These are phyloP conservation scores for Cuniculus paca DNA, from an alignment of 2,797 vertebrate species.

Conservation along the genomic window DNA sequence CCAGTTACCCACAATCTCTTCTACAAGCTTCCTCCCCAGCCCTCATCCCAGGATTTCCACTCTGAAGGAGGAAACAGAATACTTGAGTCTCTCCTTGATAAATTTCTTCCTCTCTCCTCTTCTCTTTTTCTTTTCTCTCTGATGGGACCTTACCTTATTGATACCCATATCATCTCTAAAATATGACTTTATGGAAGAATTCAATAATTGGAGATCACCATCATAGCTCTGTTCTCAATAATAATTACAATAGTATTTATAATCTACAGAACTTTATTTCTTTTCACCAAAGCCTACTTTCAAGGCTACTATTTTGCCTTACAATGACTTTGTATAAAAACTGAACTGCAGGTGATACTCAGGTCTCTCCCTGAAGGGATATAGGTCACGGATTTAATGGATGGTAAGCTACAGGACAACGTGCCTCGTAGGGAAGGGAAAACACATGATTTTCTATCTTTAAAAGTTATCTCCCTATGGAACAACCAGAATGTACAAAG, in stretches of 20 bases:
- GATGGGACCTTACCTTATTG: not conserved
- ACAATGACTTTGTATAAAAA: not conserved
- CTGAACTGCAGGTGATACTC: not conserved
- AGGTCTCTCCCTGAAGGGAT: not conserved
- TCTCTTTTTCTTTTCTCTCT: not conserved
- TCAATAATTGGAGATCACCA: not conserved
- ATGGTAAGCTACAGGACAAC: not conserved
- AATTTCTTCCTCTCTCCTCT: not conserved
- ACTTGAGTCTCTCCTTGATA: not conserved
- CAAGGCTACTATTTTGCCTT: not conserved
- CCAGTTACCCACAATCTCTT: not conserved
- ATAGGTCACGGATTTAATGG: not conserved
- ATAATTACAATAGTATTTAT: not conserved
- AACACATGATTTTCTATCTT: not conserved
- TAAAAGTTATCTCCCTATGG: constrained; percentile 32
- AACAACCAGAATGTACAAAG: not conserved
- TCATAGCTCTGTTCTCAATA: not conserved
- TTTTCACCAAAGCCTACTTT: not conserved
- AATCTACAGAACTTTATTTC: not conserved
- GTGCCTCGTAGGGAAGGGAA: not conserved
- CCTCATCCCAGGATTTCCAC: not conserved
- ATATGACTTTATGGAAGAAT: not conserved
- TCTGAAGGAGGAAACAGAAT: not conserved
- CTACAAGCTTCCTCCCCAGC: not conserved
- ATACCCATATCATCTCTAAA: not conserved